phyloP scores from a whole-genome alignment of 2,888 invertebrate genomes.

The Cheilosia scutellata region DNA sequence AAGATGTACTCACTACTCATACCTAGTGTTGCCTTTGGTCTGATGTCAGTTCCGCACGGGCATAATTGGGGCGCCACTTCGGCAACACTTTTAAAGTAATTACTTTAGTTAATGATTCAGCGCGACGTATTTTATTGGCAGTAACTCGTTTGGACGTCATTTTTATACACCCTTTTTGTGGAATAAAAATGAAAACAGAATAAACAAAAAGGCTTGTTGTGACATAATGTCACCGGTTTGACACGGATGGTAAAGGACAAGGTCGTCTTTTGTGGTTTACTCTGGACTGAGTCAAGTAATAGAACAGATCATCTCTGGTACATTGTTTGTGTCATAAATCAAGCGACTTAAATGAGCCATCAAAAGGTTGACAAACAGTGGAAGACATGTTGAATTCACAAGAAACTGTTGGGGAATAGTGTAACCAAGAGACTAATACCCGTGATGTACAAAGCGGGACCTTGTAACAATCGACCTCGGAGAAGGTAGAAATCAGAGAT shows the following conservation, averaged over 20 bases:
- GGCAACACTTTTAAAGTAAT: conserved; percentile 10
- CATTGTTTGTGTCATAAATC: too few species aligned
- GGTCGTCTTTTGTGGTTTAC: background rate
- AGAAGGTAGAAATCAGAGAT: too few species aligned
- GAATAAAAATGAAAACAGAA: too few species aligned
- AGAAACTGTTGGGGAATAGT: too few species aligned
- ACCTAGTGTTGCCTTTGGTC: conserved; percentile 29
- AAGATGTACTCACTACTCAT: background rate
- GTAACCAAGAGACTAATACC: too few species aligned
- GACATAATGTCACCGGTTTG: background rate
- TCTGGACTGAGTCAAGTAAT: too few species aligned
- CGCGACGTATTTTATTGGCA: conserved; percentile 9
- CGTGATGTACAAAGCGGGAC: too few species aligned
- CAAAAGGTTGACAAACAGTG: too few species aligned
- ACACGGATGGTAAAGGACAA: conserved; percentile 11
- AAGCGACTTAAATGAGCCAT: too few species aligned
- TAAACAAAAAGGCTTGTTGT: background rate
- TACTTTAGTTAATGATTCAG: conserved; percentile 21
- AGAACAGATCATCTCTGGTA: too few species aligned
- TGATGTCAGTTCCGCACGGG: background rate
- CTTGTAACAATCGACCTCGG: too few species aligned
- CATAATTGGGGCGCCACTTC: background rate
- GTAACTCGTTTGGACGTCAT: background rate
- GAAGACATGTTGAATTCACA: too few species aligned
- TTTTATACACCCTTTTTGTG: background rate